A percentile compares a stretch with the other conserved stretches of the same genome.
Conservation (phyloP, 2,888 invertebrate species). For the Spodoptera exigua region DNA sequence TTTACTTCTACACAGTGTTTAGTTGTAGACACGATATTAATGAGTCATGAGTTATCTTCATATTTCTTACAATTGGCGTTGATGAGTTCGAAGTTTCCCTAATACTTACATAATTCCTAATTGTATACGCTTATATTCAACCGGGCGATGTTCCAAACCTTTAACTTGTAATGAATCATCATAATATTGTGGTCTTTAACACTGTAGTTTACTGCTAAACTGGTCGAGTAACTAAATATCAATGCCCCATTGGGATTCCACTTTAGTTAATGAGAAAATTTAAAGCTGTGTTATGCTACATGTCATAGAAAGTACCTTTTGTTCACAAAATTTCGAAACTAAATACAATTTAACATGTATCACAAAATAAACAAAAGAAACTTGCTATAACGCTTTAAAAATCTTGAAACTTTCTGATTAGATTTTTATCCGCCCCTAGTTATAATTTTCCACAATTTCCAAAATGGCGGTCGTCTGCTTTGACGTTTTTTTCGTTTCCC, state of each 20-base stretch:
- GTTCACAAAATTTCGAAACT: neutral
- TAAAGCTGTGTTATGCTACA: neutral
- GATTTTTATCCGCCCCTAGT: too few species aligned
- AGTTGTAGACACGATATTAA: neutral
- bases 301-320: neutral
- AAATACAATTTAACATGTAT: too few species aligned
- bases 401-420: too few species aligned
- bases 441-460: neutral
- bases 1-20: neutral
- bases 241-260: neutral
- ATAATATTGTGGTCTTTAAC: conserved; percentile 3
- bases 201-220: conserved; percentile 7
- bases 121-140: too few species aligned
- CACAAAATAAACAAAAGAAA: too few species aligned
- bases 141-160: neutral
- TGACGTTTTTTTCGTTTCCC: conserved; percentile 16
- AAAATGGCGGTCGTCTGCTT: conserved; percentile 11
- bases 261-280: neutral
- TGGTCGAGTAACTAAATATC: neutral
- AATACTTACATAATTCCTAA: neutral
- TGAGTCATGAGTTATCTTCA: too few species aligned
- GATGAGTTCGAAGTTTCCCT: too few species aligned
- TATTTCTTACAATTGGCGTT: too few species aligned
- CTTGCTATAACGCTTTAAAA: too few species aligned
- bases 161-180: neutral